Base-by-base conservation (phyloP, 2,797 vertebrate species). In the Liasis olivaceus region DNA sequence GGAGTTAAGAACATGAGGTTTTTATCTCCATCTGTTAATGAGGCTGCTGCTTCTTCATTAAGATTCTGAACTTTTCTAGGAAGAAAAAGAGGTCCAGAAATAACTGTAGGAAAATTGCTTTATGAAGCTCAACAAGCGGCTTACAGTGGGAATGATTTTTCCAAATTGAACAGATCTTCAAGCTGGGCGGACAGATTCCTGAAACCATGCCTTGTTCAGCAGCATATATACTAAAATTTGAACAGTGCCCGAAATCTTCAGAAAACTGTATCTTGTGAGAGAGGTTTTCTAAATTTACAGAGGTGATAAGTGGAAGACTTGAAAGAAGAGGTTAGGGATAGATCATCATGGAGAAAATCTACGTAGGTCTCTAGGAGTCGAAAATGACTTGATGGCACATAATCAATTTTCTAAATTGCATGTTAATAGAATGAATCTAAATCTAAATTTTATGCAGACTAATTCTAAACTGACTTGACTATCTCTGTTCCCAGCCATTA, bases 21-120 rank as follows among this genome's bases (percentile, higher is more conserved):
- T 90, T 84, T 87, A 20, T 58, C 60, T 89, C 64, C 63, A 91
- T 77, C 88, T 91, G 62, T 69, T 47, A 62, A 6, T 22, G n/a
- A 24, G 26, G 26, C 62, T 56, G 20, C 26, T 87, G 6, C 81
- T 56, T 89, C 60, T 56, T 86, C 24, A n/a, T 22, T 47, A 24
- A 89, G 36, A 69, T 13, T 58, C 62, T 24, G 56, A 59, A 15
- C 13, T 13, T 77, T 60, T 90, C 17, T n/a, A 12, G 8, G 28
- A 60, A 24, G 69, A 64, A 47, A 47, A 81, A 24, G 22, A 42
- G 47, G 42, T 47, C 51, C 72, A 47, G 42, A 81, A 81, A 24
- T 47, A 47, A 81, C 9, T 24, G 3, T 47, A 81, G 36, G 42
- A 81, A 81, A 42, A 11, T 12, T 81, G 72, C 42, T 81, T 42